Percentiles rank a stretch among this genome's conserved stretches.
Conservation (phyloP, 2,797 vertebrate species). For the Chelidonichthys spinosus region DNA sequence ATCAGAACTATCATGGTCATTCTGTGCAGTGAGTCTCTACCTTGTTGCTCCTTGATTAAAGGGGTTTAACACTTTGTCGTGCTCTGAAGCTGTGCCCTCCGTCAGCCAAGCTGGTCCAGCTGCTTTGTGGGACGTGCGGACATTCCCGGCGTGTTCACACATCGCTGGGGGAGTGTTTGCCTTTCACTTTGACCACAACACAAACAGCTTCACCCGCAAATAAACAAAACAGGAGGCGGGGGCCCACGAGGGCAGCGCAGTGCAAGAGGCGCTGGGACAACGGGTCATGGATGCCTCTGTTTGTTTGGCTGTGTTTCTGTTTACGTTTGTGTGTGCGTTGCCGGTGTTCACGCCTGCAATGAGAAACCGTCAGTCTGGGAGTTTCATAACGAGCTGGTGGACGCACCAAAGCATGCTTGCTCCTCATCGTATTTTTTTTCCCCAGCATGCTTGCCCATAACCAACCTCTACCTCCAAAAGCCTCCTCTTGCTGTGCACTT, state of each 20-base stretch:
- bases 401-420: slow-evolving; percentile 2
- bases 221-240: slow-evolving; percentile 72
- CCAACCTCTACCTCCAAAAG: slow-evolving; percentile 49
- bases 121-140: slow-evolving; percentile 51
- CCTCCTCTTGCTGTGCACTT: slow-evolving; percentile 52
- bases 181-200: slow-evolving; percentile 78
- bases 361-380: slow-evolving; percentile 20
- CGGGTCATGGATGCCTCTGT: slow-evolving; percentile 21
- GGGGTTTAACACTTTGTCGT: slow-evolving; percentile 9
- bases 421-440: slow-evolving; percentile 20
- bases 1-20: neutral
- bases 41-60: slow-evolving; percentile 13
- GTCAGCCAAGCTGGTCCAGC: slow-evolving; percentile 45
- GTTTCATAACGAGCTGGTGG: neutral
- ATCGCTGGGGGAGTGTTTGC: slow-evolving; percentile 74
- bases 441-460: slow-evolving; percentile 47
- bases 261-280: slow-evolving; percentile 55
- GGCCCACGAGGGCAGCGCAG: slow-evolving; percentile 65
- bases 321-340: slow-evolving; percentile 13
- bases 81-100: slow-evolving; percentile 30
- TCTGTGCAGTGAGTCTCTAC: slow-evolving; percentile 10
- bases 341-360: slow-evolving; percentile 22
- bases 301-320: slow-evolving; percentile 34
- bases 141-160: slow-evolving; percentile 70
- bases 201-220: slow-evolving; percentile 78